Conservation (phyloP, 2,888 invertebrate genomes). For the Odontocerum albicorne region DNA sequence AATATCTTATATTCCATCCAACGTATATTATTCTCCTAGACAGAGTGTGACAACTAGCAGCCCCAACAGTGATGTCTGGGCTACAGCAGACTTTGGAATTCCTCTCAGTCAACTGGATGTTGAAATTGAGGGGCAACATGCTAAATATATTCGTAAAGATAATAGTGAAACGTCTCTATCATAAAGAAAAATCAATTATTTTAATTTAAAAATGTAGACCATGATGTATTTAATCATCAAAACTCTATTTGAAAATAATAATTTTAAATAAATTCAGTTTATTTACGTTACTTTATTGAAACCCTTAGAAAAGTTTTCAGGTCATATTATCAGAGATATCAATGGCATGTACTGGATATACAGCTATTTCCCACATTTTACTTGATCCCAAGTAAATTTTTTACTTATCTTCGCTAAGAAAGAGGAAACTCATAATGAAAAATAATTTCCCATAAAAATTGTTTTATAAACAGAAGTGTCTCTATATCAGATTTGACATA, state of each 20-base stretch:
- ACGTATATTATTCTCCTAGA: constrained; percentile 36
- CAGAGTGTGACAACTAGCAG: constrained; percentile 38
- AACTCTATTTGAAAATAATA: background rate
- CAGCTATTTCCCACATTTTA: no score
- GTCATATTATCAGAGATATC: background rate
- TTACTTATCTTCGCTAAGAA: no score
- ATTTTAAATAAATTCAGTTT: background rate
- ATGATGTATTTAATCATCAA: background rate
- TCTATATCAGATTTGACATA: no score
- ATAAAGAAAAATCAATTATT: constrained; percentile 25
- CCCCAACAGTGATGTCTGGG: constrained; percentile 46
- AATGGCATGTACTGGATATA: background rate
- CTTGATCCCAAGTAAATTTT: no score
- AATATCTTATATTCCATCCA: constrained; percentile 37
- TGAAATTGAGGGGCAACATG: constrained; percentile 32
- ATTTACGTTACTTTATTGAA: background rate
- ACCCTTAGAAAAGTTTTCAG: background rate
- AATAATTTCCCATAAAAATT: no score
- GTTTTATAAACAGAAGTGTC: no score
- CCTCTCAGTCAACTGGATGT: constrained; percentile 44
- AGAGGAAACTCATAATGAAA: no score
- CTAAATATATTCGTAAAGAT: constrained; percentile 35
- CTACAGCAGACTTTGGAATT: constrained; percentile 45
- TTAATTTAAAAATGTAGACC: constrained; percentile 29
- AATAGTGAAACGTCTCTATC: constrained; percentile 35